Base-by-base conservation (phyloP, 23 tunicate species). In the Trididemnum clinides region DNA sequence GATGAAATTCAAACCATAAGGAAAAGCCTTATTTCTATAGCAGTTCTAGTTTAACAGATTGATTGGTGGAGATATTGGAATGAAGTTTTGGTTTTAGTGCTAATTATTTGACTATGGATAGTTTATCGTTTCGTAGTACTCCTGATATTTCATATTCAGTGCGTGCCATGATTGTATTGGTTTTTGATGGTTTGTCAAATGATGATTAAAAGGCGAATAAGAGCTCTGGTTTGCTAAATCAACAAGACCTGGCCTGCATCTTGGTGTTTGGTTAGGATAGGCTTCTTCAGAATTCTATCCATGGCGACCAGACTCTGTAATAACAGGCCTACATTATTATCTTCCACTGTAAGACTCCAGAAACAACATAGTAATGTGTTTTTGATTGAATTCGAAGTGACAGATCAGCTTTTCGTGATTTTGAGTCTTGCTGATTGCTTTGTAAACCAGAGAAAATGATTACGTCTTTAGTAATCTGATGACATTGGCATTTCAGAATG, bases 391-490 rank as follows among this genome's bases (percentile, higher is more conserved):
- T 19, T 28, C 32, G 54, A 54, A 79, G 91, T 38, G 34, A 87
- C 91, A 87, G 25, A 28, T 30, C 1, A 34, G 5, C 51, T 51
- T 50, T 77, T 39, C 35, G 12, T 72, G 3, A 51, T 38, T n/a
- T 59, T 64, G 34, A 23, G 70, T 51, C n/a, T 20, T 39, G 30
- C 51, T 36, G 44, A 33, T 78, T 64, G 70, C 21, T 33, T 25
- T 80, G 85, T 85, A 69, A 7, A 7, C 34, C 85, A 64, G 26
- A 49, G 91, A 49, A 71, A 2, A 87, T 87, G 91, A 50, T 51
- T 87, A 39, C 85, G 77, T 51, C 82, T 92, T 92, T 92, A 92
- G 97, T 92, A 92, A 92, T 92, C 97, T 92, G 97, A 92, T 92
- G 97, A 72, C 90, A 85, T 4, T 12, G 4, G 27, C 27, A 15